Conservation (phyloP, 2,113 vertebrate species). For the Falco punctatus region DNA sequence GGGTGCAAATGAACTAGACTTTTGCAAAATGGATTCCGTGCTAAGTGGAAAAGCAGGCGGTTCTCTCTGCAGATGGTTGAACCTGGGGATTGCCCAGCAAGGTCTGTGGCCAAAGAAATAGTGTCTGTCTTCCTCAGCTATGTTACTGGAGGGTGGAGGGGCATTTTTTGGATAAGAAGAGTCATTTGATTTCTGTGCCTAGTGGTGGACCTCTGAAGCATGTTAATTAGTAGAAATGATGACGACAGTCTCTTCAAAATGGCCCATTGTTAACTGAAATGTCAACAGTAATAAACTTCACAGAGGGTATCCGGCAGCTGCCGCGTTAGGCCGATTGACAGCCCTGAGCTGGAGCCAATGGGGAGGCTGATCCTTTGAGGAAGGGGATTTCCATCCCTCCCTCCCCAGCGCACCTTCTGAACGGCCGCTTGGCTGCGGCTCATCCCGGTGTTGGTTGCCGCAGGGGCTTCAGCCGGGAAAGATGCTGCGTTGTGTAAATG, state of each 20-base stretch:
- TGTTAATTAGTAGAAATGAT: neutral
- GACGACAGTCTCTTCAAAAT: neutral
- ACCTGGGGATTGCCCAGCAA: neutral
- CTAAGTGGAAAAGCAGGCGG: accelerated
- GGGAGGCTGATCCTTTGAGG: neutral
- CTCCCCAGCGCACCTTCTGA: neutral
- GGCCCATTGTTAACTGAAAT: neutral
- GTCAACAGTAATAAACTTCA: neutral
- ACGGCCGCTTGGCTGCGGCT: accelerated
- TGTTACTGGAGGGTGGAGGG: neutral
- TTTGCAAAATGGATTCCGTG: neutral
- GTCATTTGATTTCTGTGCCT: neutral
- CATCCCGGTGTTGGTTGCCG: neutral
- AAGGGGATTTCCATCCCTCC: neutral
- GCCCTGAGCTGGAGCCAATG: neutral
- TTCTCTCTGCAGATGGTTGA: neutral
- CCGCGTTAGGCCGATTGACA: neutral
- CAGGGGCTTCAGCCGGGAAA: neutral
- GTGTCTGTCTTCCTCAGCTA: neutral
- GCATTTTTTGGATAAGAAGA: neutral
- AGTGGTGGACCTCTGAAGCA: neutral
- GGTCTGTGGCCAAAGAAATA: neutral
- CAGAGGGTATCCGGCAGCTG: neutral
- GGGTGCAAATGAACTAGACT: neutral
- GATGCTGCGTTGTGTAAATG: neutral